These are phyloP conservation scores for Perizoma affinitatum DNA, from an alignment of 2,888 invertebrate genomes.

Conservation along the genomic window DNA sequence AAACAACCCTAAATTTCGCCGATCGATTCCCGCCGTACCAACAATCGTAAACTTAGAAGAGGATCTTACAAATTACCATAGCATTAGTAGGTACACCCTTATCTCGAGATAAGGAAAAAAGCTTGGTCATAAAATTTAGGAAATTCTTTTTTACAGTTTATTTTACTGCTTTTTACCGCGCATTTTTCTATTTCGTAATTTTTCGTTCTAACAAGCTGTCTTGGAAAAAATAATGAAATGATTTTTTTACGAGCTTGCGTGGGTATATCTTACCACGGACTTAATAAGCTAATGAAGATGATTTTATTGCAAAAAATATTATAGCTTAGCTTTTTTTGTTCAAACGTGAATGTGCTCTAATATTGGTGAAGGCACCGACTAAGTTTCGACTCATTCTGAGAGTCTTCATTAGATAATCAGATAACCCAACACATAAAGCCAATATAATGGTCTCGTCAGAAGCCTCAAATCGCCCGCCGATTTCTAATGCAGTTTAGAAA, in stretches of 20 bases:
- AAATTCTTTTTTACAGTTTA: constrained; percentile 32
- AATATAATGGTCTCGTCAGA: no score
- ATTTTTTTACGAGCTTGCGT: constrained; percentile 4
- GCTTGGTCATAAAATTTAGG: constrained; percentile 34
- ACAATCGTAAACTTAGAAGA: constrained; percentile 20
- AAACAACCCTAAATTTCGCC: constrained; percentile 19
- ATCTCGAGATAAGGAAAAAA: constrained; percentile 14
- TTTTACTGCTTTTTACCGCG: constrained; percentile 33
- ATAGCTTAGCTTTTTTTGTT: no score
- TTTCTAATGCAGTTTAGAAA: no score
- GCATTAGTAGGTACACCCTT: constrained; percentile 3
- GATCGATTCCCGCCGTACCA: constrained; percentile 11
- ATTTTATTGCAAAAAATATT: no score
- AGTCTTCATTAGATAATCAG: no score
- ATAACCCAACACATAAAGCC: no score
- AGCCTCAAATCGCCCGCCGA: no score
- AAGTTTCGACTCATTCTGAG: no score
- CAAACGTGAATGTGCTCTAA: no score
- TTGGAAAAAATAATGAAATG: constrained; percentile 16
- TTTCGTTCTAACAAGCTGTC: constrained; percentile 16
- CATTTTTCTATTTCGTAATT: constrained; percentile 18
- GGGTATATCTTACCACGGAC: no score
- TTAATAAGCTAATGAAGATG: no score
- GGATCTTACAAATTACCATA: constrained; percentile 19
- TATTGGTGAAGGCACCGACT: no score